Evolutionary conservation across 2,113 vertebrate species (phyloP), one percentile per base, ranked within the genome.

Genomic region (Phalacrocorax carbo): DNA sequence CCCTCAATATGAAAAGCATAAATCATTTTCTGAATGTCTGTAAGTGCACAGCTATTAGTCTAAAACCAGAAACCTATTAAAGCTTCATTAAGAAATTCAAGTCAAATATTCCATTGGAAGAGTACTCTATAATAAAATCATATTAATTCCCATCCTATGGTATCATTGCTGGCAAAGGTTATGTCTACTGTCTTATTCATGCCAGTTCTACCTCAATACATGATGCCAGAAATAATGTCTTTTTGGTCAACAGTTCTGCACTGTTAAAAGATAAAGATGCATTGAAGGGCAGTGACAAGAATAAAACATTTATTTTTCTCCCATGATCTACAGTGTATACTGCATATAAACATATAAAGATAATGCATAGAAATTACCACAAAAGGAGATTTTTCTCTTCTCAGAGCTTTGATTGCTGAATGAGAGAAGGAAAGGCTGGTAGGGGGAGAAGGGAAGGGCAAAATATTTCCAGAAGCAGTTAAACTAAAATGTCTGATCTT

Each of bases 31-130:
- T 84, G 16, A 81, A 49, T 82, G 81, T n/a, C 44, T 72, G 5
- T 49, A 90, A 95, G 36, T 81, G 73, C 49, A 90, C 25, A 80
- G 36, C 27, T 90, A 69, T 87, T 95, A 91, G 34, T 82, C 58
- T 93, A 82, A 93, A 86, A 96, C 2, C 46, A 93, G 84, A 91
- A 85, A 65, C 15, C 32, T 92, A 88, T 73, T 93, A 91, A 85
- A 82, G 11, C 30, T 87, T 89, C 44, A 58, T 95, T 90, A 93
- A 49, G 36, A 87, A 93, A 88, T 40, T 87, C 15, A 84, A 93
- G 64, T 71, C 42, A 86, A 82, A 91, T 89, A 75, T 71, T 94
- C 70, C 38, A 85, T 22, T 91, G 36, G 40, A 94, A 73, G 46
- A 65, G 30, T 77, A 88, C 16, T 77, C 40, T 66, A 19, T 51